A percentile compares a stretch with the other conserved stretches of the same genome.
phyloP scores from a whole-genome alignment of 1,140 invertebrate genomes.

The Drosophila orosa region DNA sequence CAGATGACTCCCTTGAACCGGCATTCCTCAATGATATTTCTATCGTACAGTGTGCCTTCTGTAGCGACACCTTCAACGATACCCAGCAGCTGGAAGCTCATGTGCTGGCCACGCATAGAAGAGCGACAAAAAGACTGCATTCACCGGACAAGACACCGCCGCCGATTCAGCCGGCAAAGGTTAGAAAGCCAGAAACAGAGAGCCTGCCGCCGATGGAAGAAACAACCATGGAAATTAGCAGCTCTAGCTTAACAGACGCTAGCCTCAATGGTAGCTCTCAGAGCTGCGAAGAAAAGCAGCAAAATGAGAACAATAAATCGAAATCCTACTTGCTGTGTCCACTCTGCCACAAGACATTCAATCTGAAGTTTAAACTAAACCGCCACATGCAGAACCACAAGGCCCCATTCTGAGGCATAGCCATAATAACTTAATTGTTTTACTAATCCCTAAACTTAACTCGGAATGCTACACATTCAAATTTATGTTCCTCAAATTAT shows the following conservation, averaged over 20 bases:
- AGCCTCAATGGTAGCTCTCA: conserved; percentile 4
- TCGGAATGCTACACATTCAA: not conserved
- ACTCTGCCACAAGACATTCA: conserved; percentile 61
- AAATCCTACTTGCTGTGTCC: conserved; percentile 40
- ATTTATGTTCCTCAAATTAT: not conserved
- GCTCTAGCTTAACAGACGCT: not conserved
- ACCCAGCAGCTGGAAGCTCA: conserved; percentile 38
- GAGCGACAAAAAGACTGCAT: not conserved
- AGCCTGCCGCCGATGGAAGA: not conserved
- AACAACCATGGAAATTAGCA: too few relatives aligned
- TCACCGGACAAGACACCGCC: conserved; percentile 2
- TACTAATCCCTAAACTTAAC: not conserved
- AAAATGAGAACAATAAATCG: not conserved
- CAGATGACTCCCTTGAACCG: not conserved
- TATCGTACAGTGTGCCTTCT: conserved; percentile 56
- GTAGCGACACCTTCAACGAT: conserved; percentile 42
- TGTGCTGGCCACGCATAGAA: conserved; percentile 45
- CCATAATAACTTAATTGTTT: not conserved
- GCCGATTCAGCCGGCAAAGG: not conserved
- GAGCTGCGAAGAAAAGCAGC: not conserved
- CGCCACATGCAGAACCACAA: conserved; percentile 62
- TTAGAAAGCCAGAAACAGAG: not conserved
- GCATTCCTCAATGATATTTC: not conserved
- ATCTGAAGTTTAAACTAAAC: conserved; percentile 73
- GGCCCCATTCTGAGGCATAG: not conserved